Evolutionary conservation across 2,797 vertebrate genomes (phyloP).

Genomic region (Gallinago solitaria): DNA sequence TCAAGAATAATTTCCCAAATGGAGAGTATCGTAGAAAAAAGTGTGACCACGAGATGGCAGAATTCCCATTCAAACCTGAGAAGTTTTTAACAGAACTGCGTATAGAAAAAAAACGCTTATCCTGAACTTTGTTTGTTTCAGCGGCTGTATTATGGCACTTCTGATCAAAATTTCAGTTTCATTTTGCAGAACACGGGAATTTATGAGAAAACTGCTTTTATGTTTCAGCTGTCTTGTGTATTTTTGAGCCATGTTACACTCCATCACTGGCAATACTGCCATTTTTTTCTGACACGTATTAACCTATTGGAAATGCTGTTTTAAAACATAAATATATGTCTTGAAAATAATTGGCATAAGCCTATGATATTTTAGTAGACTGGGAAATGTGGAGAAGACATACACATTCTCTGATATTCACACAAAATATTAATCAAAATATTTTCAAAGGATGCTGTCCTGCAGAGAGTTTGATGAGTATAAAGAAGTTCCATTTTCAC

Average conservation of each 20-base stretch:
- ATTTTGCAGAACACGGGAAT: not conserved
- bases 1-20: not conserved
- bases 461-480: not conserved
- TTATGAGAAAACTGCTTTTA: not conserved
- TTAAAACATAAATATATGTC: not conserved
- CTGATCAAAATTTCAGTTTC: constrained; percentile 20
- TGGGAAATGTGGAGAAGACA: not conserved
- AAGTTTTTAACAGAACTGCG: fast-evolving
- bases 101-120: not conserved
- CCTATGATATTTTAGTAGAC: not conserved
- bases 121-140: constrained; percentile 20
- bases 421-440: not conserved
- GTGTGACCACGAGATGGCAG: constrained; percentile 75
- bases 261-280: not conserved
- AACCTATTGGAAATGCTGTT: not conserved
- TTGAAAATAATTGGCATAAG: constrained; percentile 19
- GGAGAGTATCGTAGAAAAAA: not conserved
- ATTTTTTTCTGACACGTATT: not conserved
- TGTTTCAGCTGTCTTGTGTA: not conserved
- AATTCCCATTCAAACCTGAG: constrained; percentile 68
- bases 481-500: not conserved
- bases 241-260: not conserved
- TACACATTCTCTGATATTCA: not conserved
- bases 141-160: not conserved
- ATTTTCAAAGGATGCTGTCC: not conserved